phyloP scores from a whole-genome alignment of 2,888 invertebrate genomes.

The Mechanitis mazaeus region DNA sequence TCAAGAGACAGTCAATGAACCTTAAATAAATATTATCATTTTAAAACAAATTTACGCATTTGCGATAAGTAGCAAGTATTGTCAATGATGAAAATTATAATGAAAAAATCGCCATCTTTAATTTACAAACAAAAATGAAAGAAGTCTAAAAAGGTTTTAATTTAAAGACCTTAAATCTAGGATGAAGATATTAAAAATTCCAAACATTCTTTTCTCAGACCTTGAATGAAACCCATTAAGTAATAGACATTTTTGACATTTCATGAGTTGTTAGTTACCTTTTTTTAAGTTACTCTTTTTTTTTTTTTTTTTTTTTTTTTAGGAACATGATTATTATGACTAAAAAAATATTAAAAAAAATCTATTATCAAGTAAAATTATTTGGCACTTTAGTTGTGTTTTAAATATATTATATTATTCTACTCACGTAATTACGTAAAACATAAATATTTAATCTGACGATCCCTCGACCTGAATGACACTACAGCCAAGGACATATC shows the following conservation, averaged over 20 bases:
- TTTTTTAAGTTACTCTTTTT: not conserved
- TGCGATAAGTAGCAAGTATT: not conserved
- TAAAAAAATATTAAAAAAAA: no score
- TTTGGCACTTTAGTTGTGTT: no score
- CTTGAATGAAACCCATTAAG: not conserved
- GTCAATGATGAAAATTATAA: no score
- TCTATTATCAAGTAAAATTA: no score
- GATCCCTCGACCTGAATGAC: slow-evolving; percentile 40
- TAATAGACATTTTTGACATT: slow-evolving; percentile 2
- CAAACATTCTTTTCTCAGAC: not conserved
- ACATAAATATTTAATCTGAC: slow-evolving; percentile 28
- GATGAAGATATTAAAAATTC: not conserved
- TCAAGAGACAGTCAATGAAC: not conserved
- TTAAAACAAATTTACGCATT: not conserved
- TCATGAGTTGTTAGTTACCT: not conserved
- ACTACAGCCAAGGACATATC: slow-evolving; percentile 32
- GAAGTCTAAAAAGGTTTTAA: not conserved
- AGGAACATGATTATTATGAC: no score
- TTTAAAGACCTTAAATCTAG: not conserved
- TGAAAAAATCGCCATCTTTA: no score
- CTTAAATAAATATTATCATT: slow-evolving; percentile 5
- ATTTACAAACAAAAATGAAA: no score
- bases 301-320: no score
- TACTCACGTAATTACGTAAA: slow-evolving; percentile 8
- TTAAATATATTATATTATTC: not conserved